Conservation (phyloP, 2,797 vertebrate species). For the Eurystomus glaucurus region DNA sequence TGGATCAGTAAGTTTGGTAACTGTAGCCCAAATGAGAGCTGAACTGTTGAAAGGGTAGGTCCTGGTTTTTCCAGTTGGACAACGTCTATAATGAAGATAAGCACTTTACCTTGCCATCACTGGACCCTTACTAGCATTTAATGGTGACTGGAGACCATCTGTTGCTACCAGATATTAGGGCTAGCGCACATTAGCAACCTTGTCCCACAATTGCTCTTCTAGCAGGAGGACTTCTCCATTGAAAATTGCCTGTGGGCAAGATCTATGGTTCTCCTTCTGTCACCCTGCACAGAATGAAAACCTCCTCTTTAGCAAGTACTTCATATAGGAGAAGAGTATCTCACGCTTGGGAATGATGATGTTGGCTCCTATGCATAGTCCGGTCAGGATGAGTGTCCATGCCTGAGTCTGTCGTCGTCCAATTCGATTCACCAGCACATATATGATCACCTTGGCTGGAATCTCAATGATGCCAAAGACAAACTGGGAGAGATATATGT, state of each 20-base stretch:
- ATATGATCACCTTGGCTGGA: constrained; percentile 88
- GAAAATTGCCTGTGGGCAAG: not conserved
- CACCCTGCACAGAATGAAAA: not conserved
- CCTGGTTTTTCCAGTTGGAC: not conserved
- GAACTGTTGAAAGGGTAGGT: not conserved
- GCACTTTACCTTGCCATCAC: not conserved
- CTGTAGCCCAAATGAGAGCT: not conserved
- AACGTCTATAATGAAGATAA: not conserved
- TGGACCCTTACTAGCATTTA: not conserved
- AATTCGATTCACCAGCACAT: constrained; percentile 83
- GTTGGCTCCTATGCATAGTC: constrained; percentile 61
- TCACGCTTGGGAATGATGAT: constrained; percentile 41
- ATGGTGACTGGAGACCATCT: not conserved
- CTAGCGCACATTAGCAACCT: not conserved
- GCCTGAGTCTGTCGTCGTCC: constrained; percentile 85
- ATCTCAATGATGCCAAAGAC: constrained; percentile 87
- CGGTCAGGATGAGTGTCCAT: constrained; percentile 71
- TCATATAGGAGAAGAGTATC: not conserved
- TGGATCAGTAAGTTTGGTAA: not conserved
- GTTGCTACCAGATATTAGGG: not conserved
- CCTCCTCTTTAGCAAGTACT: not conserved
- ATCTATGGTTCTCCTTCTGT: not conserved
- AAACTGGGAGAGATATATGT: constrained; percentile 90
- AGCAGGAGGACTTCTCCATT: not conserved
- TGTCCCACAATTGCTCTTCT: not conserved